A percentile compares a stretch with the other conserved stretches of the same genome.
These are phyloP conservation scores for Phortica variegata DNA, from an alignment of 1,140 invertebrate genomes.

Conservation along the genomic window DNA sequence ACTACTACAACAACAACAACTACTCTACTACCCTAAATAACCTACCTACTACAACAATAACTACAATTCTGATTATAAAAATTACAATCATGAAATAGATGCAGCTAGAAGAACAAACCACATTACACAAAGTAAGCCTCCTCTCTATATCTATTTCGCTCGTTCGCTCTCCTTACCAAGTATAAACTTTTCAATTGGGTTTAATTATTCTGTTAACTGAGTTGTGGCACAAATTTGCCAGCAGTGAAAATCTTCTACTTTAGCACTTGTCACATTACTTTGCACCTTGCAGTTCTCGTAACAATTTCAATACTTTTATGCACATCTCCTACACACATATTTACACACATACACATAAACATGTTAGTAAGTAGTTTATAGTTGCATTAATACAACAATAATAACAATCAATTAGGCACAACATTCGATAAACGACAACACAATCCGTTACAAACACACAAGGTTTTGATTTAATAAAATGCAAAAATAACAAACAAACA, in stretches of 20 bases:
- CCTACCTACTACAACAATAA: slow-evolving; percentile 29
- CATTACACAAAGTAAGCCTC: slow-evolving; percentile 56
- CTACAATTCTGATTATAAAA: slow-evolving; percentile 8
- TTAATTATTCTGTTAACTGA: no score
- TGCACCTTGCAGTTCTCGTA: no score
- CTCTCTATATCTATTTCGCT: no score
- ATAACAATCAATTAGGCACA: not conserved
- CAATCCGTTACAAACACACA: not conserved
- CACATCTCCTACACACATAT: not conserved
- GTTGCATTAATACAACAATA: no score
- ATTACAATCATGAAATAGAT: slow-evolving; percentile 39
- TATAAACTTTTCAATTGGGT: no score
- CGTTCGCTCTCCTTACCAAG: no score
- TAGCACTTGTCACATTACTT: no score
- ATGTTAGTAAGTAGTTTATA: not conserved
- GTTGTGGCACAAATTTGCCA: no score
- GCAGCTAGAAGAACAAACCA: slow-evolving; percentile 57
- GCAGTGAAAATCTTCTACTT: no score
- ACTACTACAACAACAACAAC: slow-evolving; percentile 34
- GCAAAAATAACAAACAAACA: no score
- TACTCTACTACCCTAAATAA: slow-evolving; percentile 22
- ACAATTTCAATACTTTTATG: no score
- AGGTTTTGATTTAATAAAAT: slow-evolving; percentile 10
- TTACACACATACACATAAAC: not conserved
- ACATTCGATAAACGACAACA: no score